Base-by-base conservation (phyloP, 1,140 invertebrate genomes). In the Bombus breviceps region DNA sequence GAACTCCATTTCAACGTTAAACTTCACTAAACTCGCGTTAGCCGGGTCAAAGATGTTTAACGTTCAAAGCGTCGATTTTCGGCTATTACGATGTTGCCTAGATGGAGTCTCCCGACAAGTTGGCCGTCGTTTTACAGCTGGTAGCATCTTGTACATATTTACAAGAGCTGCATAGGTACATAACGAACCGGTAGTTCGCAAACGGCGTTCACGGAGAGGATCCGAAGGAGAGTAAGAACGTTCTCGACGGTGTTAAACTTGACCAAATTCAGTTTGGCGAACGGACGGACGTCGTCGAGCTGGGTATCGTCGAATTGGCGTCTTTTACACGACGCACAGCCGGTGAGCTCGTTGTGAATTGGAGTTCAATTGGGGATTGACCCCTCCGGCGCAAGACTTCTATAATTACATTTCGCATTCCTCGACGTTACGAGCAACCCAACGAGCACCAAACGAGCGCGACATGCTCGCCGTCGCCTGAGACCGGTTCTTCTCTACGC, bases 331-430 rank as follows among this genome's bases (percentile, higher is more conserved):
- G 82, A n/a, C 81, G 73, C 57, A 22, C 81, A 71, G 34, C n/a
- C 87, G 81, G 69, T 72, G 76, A 78, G 80, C 68, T 72, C 57
- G 79, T 79, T 57, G 82, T 81, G 89, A 91, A 91, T 91, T 91
- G 89, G 82, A 89, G 90, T 91, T 91, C 90, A 91, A 91, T 91
- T 91, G 90, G 85, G 78, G 90, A 89, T 91, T 91, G 90, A 91
- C 90, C 90, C 84, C 76, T 91, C 86, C 82, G 87, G 86, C 89
- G 84, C 89, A 90, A 91, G 85, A 91, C 81, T 91, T 90, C 87
- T 86, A 88, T 91, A 91, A 91, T 91, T 91, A 90, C 89, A 91
- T 91, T 91, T 91, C 87, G 87, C 90, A 91, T 91, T 91, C 90
- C 90, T 59, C 85, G 90, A 68, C 76, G 89, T 91, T 91, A 91